Conservation (phyloP, 2,797 vertebrate species). For the Capromys pilorides region DNA sequence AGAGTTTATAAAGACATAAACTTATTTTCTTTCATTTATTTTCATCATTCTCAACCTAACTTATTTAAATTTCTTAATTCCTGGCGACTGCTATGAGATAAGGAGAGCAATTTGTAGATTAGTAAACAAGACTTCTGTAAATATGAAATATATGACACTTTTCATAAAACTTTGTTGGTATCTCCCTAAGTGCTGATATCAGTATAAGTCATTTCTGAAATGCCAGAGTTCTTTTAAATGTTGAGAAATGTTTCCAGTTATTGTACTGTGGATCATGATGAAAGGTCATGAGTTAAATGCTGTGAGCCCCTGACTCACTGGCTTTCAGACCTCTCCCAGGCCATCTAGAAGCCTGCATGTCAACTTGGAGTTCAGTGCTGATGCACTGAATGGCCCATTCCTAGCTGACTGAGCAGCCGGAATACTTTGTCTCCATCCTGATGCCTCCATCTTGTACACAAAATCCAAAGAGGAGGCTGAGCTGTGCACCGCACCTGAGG, state of each 20-base stretch:
- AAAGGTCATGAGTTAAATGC: neutral
- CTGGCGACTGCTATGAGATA: constrained; percentile 44
- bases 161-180: constrained; percentile 58
- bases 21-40: constrained; percentile 13
- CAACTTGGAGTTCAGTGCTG: neutral
- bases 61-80: constrained; percentile 65
- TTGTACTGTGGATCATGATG: constrained; percentile 38
- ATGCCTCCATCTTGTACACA: neutral
- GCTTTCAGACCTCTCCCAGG: neutral
- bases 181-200: constrained; percentile 58
- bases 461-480: neutral
- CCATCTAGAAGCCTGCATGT: neutral
- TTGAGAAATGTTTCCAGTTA: constrained; percentile 53
- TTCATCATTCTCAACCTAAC: constrained; percentile 55
- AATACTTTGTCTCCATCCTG: neutral
- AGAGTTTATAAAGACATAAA: constrained; percentile 55
- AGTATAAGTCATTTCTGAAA: constrained; percentile 42
- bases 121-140: constrained; percentile 59
- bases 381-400: neutral
- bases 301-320: neutral
- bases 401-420: neutral
- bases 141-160: constrained; percentile 50
- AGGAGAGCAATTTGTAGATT: constrained; percentile 34
- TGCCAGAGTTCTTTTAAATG: constrained; percentile 5
- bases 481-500: neutral